Base-by-base conservation (phyloP, 2,888 invertebrate species). In the Chalcis sispes region DNA sequence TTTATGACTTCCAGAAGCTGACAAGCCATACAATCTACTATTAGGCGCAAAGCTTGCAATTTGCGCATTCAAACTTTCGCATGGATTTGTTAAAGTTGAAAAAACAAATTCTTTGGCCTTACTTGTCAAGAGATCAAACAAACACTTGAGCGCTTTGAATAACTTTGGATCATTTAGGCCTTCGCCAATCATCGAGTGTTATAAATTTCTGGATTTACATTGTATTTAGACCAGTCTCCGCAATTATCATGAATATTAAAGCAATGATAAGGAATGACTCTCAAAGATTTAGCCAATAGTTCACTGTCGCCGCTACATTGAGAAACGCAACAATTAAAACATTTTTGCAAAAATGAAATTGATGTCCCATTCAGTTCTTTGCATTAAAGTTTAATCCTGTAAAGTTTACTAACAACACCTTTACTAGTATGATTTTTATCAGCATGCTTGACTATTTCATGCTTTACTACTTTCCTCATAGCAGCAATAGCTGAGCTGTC, bases 351-450 rank as follows among this genome's bases (percentile, higher is more conserved):
- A 59, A 77, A 77, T 58, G 66, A 20, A 1, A 70, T 80, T 25
- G 71, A 62, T 50, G n/a, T 20, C 5, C 15, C 18, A 23, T 46
- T 79, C 1, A 80, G 71, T 72, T 80, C 79, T 69, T 79, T 79
- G 40, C 77, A 50, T n/a, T 20, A 66, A 23, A 76, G 75, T 46
- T 64, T 76, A 62, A 77, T 69, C 75, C 76, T 76, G 72, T 78
- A 76, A 25, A 81, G 56, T 65, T 77, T 77, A 40, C 32, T 74
- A 8, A 74, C 75, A 23, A 81, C 75, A 56, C 80, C 80, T 74
- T 80, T 81, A 18, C 50, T 67, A 0, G 78, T 80, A 71, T 82
- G 79, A 72, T 82, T 82, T 79, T 78, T 80, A 75, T 81, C 81
- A 10, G 78, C 76, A 18, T 79, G 79, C 59, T 81, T 81, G 4